Base-by-base conservation (phyloP, 2,888 invertebrate species). In the Chymomyza fuscimana region DNA sequence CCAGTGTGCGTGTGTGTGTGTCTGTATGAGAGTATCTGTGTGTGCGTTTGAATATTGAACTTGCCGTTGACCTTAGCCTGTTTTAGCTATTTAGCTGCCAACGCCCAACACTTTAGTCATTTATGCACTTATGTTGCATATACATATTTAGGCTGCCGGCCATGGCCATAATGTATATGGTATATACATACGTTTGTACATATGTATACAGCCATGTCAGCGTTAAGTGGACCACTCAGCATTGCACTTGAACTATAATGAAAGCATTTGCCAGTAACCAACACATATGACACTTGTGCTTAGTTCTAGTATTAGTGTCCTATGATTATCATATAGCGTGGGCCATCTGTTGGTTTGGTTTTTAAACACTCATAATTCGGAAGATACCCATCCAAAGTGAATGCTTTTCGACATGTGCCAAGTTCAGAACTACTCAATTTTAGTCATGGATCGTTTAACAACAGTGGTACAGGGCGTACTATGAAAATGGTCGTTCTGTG, bases 201-300 rank as follows among this genome's bases (percentile, higher is more conserved):
- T 63, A 22, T 63, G 16, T 22, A 25, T 25, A 52, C 5, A 54
- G 16, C 54, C 54, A 16, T 54, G 71, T 74, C 71, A 67, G 64
- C 65, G 72, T 71, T 62, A 87, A 83, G 83, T 87, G 81, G 77
- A 71, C 78, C 87, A 83, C 87, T 83, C 77, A 74, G 82, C 75
- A 82, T 87, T 87, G 79, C 82, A 87, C 87, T 83, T 83, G 86
- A 87, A 79, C 86, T 77, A 69, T 83, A 83, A 83, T 87, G 87
- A 87, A 83, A 83, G 87, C 86, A 87, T 83, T 82, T 86, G 74
- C 82, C 79, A 81, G 82, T 58, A 22, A 54, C 10, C 54, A 16
- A 5, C 58, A 58, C 5, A 15, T 22, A 54, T 2, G 54, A 51
- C 54, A 16, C 16, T 19, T 7, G 19, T 9, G 22, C 54, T 54